Conservation (phyloP, 2,888 invertebrate genomes). For the Cataglyphis rosenhaueri region DNA sequence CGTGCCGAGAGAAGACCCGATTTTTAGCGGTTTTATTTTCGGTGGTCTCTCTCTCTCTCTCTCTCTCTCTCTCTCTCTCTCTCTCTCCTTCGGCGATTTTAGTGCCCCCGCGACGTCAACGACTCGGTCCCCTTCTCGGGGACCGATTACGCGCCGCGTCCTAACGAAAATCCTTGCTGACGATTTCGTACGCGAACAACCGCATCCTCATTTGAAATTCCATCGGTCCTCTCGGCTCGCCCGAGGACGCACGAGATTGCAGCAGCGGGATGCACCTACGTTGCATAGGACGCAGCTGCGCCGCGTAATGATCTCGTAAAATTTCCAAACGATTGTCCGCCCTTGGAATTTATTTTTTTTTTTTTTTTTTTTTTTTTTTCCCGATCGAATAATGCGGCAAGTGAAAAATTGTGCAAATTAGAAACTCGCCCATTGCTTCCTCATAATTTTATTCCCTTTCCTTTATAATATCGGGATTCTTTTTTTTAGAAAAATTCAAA, state of each 20-base stretch:
- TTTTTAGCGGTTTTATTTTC: constrained; percentile 71
- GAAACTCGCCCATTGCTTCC: too few species aligned
- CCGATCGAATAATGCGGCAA: background rate
- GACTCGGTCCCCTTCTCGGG: background rate
- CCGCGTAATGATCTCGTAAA: constrained; percentile 50
- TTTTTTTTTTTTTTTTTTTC: background rate
- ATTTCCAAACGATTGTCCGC: constrained; percentile 19
- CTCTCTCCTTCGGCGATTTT: background rate
- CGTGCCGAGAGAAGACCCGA: constrained; percentile 56
- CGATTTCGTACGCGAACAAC: constrained; percentile 34
- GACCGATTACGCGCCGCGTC: constrained; percentile 15
- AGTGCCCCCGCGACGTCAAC: constrained; percentile 14
- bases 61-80: constrained; percentile 25
- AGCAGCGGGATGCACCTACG: background rate
- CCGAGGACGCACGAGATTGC: constrained; percentile 13
- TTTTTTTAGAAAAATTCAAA: too few species aligned
- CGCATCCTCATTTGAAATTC: constrained; percentile 53
- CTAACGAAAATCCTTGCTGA: constrained; percentile 41
- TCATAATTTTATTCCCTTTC: too few species aligned
- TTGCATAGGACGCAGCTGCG: constrained; percentile 26
- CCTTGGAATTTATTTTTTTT: background rate
- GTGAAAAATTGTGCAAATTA: too few species aligned
- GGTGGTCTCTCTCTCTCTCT: constrained; percentile 43
- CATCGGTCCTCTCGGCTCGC: constrained; percentile 16
- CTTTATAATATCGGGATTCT: too few species aligned